Evolutionary conservation across 2,113 vertebrate species (phyloP).

Genomic region (Chlorodrepanis virens): DNA sequence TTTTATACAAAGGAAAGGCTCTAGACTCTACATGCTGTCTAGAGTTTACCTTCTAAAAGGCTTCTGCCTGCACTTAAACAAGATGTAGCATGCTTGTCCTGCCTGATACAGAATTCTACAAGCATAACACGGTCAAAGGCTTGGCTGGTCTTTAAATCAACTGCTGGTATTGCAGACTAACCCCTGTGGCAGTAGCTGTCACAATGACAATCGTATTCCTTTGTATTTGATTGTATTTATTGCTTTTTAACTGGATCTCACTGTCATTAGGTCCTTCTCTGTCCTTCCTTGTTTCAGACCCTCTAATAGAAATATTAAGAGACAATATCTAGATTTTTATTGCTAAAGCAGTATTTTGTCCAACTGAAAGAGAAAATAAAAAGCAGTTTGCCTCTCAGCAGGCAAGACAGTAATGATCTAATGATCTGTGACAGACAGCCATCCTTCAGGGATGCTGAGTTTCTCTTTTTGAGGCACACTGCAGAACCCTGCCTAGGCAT

Average conservation of each 20-base stretch:
- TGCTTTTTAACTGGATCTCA: neutral
- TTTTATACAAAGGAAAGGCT: neutral
- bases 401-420: neutral
- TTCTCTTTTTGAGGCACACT: neutral
- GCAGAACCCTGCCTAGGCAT: neutral
- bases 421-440: neutral
- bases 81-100: neutral
- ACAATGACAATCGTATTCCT: slow-evolving; percentile 20
- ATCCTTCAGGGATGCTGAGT: neutral
- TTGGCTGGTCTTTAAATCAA: neutral
- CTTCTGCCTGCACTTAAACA: neutral
- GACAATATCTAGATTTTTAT: neutral
- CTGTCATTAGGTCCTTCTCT: neutral
- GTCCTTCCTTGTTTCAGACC: neutral
- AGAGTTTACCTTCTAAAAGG: neutral
- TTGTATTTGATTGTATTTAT: neutral
- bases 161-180: neutral
- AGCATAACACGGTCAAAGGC: fast-evolving
- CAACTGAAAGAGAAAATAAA: neutral
- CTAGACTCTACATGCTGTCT: neutral
- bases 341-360: neutral
- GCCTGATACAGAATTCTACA: neutral
- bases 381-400: neutral
- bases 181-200: neutral
- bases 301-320: neutral